Conservation (phyloP, 2,113 vertebrate genomes). For the Proteles cristata region DNA sequence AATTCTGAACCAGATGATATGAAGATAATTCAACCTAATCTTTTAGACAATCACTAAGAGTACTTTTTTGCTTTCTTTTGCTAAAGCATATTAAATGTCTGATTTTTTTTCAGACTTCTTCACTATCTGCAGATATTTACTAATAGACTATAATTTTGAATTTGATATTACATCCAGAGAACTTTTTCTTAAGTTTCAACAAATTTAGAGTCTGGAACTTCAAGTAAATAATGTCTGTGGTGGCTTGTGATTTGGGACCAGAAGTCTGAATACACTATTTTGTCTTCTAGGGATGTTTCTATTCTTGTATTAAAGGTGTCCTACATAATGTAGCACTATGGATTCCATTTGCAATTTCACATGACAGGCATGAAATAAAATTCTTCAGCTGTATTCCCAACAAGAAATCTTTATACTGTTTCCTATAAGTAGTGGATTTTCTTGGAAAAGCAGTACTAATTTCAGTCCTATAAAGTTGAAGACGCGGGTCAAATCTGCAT, state of each 20-base stretch:
- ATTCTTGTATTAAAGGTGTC: constrained; percentile 72
- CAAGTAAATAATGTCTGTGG: constrained; percentile 23
- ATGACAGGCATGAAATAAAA: constrained; percentile 33
- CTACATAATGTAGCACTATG: constrained; percentile 75
- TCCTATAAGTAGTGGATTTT: constrained; percentile 25
- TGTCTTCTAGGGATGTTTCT: constrained; percentile 73
- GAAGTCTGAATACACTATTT: not conserved
- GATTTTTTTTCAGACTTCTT: not conserved
- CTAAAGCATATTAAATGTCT: constrained; percentile 33
- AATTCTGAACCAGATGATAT: not conserved
- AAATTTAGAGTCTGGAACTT: constrained; percentile 73
- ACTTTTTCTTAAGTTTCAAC: constrained; percentile 66
- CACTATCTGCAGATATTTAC: constrained; percentile 39
- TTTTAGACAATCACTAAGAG: not conserved
- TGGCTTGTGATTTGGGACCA: constrained; percentile 60
- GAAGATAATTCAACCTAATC: constrained; percentile 16
- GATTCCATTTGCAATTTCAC: constrained; percentile 47
- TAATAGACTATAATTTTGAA: constrained; percentile 46
- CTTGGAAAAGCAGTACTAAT: not conserved
- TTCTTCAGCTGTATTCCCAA: constrained; percentile 60
- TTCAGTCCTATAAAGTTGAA: constrained; percentile 54
- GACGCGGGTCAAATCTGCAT: not conserved
- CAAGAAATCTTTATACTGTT: constrained; percentile 25
- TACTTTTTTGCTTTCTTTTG: constrained; percentile 9
- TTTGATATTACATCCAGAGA: constrained; percentile 66